Evolutionary conservation across 1,140 invertebrate species (phyloP).

Genomic region (Melitaea cinxia): DNA sequence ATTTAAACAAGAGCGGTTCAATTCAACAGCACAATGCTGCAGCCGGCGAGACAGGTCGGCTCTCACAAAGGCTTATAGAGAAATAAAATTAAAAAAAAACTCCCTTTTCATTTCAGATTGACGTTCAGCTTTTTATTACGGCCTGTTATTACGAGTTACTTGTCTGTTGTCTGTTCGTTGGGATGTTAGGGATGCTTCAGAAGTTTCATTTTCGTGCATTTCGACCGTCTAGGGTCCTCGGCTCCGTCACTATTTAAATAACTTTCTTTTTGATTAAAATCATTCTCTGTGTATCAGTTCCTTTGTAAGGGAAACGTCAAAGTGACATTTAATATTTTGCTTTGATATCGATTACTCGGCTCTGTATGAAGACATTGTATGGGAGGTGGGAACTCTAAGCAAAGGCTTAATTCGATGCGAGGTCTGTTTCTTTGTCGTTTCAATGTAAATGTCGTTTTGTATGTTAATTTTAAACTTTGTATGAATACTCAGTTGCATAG

Average conservation of each 20-base stretch:
- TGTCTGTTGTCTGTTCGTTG: too few relatives aligned
- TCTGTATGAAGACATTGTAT: neutral
- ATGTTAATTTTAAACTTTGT: too few relatives aligned
- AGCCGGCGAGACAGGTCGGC: slow-evolving; percentile 42
- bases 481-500: too few relatives aligned
- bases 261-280: slow-evolving; percentile 23
- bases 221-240: slow-evolving; percentile 17
- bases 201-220: slow-evolving; percentile 34
- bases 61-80: slow-evolving; percentile 41
- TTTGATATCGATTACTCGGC: neutral
- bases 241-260: slow-evolving; percentile 11
- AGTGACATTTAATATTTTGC: slow-evolving; percentile 10
- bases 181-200: slow-evolving; percentile 23
- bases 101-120: slow-evolving; percentile 37
- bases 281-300: slow-evolving; percentile 5
- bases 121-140: slow-evolving; percentile 39
- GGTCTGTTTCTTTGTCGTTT: neutral
- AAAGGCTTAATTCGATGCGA: neutral
- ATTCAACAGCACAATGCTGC: slow-evolving; percentile 34
- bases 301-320: slow-evolving; percentile 5
- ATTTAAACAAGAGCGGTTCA: slow-evolving; percentile 22
- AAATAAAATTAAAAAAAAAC: slow-evolving; percentile 41
- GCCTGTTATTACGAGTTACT: slow-evolving; percentile 42
- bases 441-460: too few relatives aligned
- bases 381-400: neutral